These are phyloP conservation scores for Acropora tenuis DNA, from an alignment of 64 coral and sea anemone species.

Conservation along the genomic window DNA sequence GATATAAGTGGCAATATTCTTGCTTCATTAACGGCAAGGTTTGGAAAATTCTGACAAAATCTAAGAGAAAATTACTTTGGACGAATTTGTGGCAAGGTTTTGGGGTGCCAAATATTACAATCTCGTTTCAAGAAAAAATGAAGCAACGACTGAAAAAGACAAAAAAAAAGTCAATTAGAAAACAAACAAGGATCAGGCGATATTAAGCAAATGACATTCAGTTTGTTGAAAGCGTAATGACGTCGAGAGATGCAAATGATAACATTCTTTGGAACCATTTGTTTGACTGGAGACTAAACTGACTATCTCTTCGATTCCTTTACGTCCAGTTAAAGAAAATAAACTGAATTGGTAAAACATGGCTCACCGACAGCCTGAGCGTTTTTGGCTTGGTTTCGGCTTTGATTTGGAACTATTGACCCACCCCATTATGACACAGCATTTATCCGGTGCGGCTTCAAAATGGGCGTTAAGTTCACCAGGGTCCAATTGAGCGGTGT, in stretches of 20 bases:
- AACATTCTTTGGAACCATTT: conserved; percentile 30
- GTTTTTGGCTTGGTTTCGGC: too few species aligned
- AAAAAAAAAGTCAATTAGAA: background rate
- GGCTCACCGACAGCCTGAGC: background rate
- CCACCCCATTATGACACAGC: too few species aligned
- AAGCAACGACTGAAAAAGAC: background rate
- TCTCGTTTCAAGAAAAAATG: background rate
- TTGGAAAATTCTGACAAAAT: background rate
- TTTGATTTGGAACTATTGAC: too few species aligned
- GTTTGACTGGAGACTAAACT: background rate
- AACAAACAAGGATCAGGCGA: background rate
- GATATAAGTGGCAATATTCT: background rate
- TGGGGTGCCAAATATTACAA: background rate
- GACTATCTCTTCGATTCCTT: background rate
- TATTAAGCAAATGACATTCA: background rate
- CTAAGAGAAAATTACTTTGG: background rate
- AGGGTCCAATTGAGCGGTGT: too few species aligned
- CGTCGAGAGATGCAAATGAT: conserved; percentile 24
- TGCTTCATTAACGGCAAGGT: background rate
- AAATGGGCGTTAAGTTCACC: too few species aligned
- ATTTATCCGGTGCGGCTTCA: too few species aligned
- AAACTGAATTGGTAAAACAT: background rate
- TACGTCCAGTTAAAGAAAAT: background rate
- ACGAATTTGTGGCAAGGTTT: background rate
- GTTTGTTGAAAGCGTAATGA: conserved; percentile 5